These are phyloP conservation scores for Drosophila murphyi DNA, from an alignment of 1,140 invertebrate genomes.

Conservation along the genomic window DNA sequence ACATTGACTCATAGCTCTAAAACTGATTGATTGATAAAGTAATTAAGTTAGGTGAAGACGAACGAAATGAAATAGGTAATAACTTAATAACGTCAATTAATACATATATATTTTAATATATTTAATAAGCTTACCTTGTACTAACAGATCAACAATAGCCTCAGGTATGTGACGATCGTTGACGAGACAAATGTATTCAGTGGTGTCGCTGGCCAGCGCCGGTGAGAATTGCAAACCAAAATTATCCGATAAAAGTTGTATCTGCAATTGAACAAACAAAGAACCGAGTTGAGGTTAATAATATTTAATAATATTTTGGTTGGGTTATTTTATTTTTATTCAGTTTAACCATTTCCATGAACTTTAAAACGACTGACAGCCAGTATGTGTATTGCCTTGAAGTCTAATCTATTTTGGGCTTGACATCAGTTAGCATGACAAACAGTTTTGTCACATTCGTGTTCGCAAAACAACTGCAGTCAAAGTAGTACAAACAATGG, in stretches of 20 bases:
- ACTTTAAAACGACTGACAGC: neutral
- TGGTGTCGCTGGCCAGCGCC: slow-evolving; percentile 87
- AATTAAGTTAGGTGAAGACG: too few relatives aligned
- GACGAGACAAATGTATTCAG: slow-evolving; percentile 88
- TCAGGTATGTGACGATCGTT: slow-evolving; percentile 88
- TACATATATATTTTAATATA: neutral
- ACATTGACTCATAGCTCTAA: too few relatives aligned
- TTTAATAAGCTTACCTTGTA: slow-evolving; percentile 86
- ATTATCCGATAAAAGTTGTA: slow-evolving; percentile 87
- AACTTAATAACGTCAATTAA: too few relatives aligned
- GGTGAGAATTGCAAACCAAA: slow-evolving; percentile 88
- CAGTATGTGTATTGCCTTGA: neutral
- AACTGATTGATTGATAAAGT: too few relatives aligned
- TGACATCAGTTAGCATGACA: slow-evolving; percentile 45
- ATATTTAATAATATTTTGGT: slow-evolving; percentile 2
- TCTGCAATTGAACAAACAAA: slow-evolving; percentile 59
- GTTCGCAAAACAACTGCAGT: slow-evolving; percentile 43
- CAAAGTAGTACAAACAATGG: slow-evolving; percentile 10
- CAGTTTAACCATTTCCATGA: too few relatives aligned
- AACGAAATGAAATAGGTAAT: too few relatives aligned
- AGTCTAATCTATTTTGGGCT: slow-evolving; percentile 24
- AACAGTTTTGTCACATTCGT: slow-evolving; percentile 45
- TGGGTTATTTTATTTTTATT: too few relatives aligned
- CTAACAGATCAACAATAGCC: slow-evolving; percentile 87
- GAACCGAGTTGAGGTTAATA: slow-evolving; percentile 20